Conservation (phyloP, 2,797 vertebrate species). For the Myotis planiceps region DNA sequence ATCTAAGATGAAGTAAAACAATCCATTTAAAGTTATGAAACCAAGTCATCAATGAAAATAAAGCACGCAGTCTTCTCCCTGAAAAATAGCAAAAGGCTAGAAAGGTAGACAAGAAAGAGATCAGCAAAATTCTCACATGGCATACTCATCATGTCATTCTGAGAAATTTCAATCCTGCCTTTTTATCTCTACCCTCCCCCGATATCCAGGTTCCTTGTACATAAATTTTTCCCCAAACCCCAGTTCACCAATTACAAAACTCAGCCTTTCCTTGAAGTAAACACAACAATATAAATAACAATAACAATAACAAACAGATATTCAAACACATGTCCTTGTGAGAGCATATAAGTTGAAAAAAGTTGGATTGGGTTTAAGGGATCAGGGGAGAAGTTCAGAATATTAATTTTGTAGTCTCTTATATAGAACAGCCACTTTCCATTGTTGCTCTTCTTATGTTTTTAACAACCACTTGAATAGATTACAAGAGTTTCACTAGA, state of each 20-base stretch:
- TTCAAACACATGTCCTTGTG: background rate
- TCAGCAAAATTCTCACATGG: background rate
- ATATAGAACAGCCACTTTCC: background rate
- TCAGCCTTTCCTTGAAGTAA: background rate
- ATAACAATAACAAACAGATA: background rate
- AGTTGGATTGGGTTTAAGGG: background rate
- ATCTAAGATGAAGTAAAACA: background rate
- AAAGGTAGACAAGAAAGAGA: background rate
- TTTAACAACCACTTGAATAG: constrained; percentile 59
- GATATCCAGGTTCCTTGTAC: background rate
- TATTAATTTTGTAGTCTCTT: background rate
- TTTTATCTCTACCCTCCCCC: background rate
- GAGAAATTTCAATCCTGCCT: background rate
- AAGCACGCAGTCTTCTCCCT: background rate
- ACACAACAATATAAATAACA: background rate
- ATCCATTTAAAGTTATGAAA: background rate
- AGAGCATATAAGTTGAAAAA: background rate
- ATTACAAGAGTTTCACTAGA: constrained; percentile 57
- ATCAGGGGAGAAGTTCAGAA: background rate
- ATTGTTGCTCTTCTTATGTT: constrained; percentile 53
- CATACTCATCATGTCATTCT: background rate
- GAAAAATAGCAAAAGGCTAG: background rate
- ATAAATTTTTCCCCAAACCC: background rate
- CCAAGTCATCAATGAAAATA: background rate
- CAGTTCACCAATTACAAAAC: background rate